phyloP scores from a whole-genome alignment of 2,888 invertebrate species.

The Drosophila gaucha region DNA sequence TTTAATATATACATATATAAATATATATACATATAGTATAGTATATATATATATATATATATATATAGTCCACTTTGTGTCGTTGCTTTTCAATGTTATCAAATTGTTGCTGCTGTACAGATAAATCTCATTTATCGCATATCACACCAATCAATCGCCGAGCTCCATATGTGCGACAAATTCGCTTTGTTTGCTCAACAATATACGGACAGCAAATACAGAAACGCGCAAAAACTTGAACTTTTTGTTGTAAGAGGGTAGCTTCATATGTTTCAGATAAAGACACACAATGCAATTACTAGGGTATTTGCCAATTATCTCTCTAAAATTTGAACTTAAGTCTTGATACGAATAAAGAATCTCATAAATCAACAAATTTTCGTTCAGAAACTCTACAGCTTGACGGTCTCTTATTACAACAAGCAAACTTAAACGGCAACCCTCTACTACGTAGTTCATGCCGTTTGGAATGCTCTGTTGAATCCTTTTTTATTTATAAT shows the following conservation, averaged over 20 bases:
- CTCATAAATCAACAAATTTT: background rate
- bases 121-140: constrained; percentile 25
- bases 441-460: constrained; percentile 19
- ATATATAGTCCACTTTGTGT: background rate
- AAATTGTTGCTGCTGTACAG: constrained; percentile 25
- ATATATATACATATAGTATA: too few species aligned
- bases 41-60: background rate
- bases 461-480: background rate
- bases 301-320: too few species aligned
- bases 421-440: background rate
- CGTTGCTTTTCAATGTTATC: constrained; percentile 19
- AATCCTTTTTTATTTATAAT: constrained; percentile 34
- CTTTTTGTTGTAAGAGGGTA: constrained; percentile 34
- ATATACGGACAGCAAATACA: constrained; percentile 47
- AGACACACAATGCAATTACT: background rate
- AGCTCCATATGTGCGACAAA: constrained; percentile 53
- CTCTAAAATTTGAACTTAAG: too few species aligned
- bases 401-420: too few species aligned
- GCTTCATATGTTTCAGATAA: constrained; percentile 21
- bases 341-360: background rate
- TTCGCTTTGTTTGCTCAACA: constrained; percentile 58
- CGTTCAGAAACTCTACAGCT: accelerated
- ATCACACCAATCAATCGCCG: constrained; percentile 52
- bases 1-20: constrained; percentile 25
- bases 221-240: constrained; percentile 23